Evolutionary conservation across 2,797 vertebrate genomes (phyloP).

Genomic region (Falco naumanni): DNA sequence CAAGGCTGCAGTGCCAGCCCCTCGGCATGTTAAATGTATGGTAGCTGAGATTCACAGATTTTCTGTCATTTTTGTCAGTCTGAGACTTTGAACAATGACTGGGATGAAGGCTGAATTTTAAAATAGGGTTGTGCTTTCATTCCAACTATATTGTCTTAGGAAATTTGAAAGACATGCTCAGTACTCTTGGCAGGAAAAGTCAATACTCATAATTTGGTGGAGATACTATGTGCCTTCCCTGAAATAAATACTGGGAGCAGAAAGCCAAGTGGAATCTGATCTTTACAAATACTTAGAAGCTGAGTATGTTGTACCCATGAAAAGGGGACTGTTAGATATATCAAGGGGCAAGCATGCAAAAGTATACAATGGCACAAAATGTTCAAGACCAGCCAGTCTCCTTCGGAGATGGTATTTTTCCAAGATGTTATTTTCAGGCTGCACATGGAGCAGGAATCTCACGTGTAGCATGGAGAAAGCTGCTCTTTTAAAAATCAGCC

Average conservation of each 20-base stretch:
- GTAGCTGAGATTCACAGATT: neutral
- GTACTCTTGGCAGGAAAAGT: neutral
- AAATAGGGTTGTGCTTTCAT: neutral
- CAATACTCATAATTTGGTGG: neutral
- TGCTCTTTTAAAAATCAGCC: slow-evolving; percentile 23
- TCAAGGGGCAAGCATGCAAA: neutral
- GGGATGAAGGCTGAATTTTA: neutral
- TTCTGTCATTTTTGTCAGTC: neutral
- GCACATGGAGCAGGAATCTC: neutral
- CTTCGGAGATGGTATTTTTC: neutral
- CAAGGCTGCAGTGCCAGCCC: neutral
- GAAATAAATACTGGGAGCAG: neutral
- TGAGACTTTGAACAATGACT: neutral
- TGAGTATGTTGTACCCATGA: neutral
- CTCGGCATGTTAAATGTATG: neutral
- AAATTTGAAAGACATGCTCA: neutral
- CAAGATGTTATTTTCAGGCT: neutral
- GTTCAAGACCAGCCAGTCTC: neutral
- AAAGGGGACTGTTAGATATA: neutral
- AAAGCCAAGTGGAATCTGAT: neutral
- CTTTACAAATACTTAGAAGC: neutral
- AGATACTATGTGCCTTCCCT: neutral
- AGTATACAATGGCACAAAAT: neutral
- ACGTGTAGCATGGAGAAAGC: neutral
- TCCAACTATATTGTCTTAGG: neutral